Conservation (phyloP, 1,140 invertebrate species). For the Drosophila carrolli region DNA sequence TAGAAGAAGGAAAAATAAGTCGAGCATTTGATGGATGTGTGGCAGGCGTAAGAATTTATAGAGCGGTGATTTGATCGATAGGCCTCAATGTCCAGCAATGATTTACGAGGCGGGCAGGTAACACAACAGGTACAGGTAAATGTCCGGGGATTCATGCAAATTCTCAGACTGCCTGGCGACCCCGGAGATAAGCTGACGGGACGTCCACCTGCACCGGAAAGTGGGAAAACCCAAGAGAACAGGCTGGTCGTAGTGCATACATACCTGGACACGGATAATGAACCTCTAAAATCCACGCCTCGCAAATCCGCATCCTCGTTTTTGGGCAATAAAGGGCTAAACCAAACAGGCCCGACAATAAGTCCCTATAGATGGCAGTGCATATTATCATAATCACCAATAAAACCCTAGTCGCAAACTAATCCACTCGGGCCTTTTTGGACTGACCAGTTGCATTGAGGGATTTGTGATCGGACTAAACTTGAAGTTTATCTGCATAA, state of each 20-base stretch:
- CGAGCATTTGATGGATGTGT: conserved; percentile 71
- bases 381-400: conserved; percentile 79
- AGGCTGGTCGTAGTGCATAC: conserved; percentile 16
- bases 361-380: conserved; percentile 39
- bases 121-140: conserved; percentile 9
- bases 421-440: conserved; percentile 26
- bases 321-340: conserved; percentile 54
- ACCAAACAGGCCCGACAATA: conserved; percentile 56
- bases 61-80: conserved; percentile 61
- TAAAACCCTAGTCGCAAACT: conserved; percentile 55
- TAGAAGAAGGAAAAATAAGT: conserved; percentile 23
- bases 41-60: conserved; percentile 76
- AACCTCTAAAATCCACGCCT: conserved; percentile 81
- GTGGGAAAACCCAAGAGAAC: conserved; percentile 50
- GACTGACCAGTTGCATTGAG: conserved; percentile 20
- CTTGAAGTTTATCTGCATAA: conserved; percentile 46
- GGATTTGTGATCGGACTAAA: conserved; percentile 15
- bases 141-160: conserved; percentile 54
- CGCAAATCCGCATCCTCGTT: conserved; percentile 46
- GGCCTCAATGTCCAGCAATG: conserved; percentile 38
- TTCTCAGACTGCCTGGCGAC: conserved; percentile 68
- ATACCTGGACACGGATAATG: conserved; percentile 53
- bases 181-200: conserved; percentile 37
- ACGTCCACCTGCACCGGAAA: conserved; percentile 54
- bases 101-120: conserved; percentile 56